These are phyloP conservation scores for Rhadina sibilatrix DNA, from an alignment of 2,113 vertebrate genomes.

Conservation along the genomic window DNA sequence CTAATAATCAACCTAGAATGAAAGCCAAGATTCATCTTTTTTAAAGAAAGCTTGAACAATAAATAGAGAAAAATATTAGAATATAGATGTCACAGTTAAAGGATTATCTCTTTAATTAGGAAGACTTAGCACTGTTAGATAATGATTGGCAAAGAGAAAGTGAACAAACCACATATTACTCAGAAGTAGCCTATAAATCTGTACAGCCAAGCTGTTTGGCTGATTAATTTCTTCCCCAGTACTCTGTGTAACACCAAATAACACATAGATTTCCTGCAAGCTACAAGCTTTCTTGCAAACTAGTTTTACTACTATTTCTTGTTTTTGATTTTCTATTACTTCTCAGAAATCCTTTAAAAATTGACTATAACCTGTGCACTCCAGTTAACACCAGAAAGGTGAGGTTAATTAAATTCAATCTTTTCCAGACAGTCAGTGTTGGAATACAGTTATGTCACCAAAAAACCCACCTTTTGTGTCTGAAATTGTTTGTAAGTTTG, in stretches of 20 bases:
- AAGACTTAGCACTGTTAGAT: slow-evolving; percentile 30
- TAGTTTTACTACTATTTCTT: neutral
- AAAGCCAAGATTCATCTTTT: slow-evolving; percentile 15
- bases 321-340: neutral
- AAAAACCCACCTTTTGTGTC: neutral
- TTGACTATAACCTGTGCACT: neutral
- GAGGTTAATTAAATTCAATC: neutral
- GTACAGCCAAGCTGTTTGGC: neutral
- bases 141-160: slow-evolving; percentile 10
- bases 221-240: slow-evolving; percentile 46
- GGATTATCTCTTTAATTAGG: slow-evolving; percentile 58
- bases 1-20: neutral
- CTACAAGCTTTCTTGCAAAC: neutral
- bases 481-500: neutral
- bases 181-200: slow-evolving; percentile 28
- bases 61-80: slow-evolving; percentile 57
- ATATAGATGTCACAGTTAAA: slow-evolving; percentile 63
- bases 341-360: neutral
- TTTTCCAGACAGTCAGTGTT: neutral
- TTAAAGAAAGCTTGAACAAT: slow-evolving; percentile 27
- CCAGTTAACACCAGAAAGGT: neutral
- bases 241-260: neutral
- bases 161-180: slow-evolving; percentile 15
- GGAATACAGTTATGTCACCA: neutral
- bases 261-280: neutral